A percentile compares a stretch with the other conserved stretches of the same genome.
Evolutionary conservation across 2,113 vertebrate species (phyloP).

Genomic region (Pachypanchax playfairii): DNA sequence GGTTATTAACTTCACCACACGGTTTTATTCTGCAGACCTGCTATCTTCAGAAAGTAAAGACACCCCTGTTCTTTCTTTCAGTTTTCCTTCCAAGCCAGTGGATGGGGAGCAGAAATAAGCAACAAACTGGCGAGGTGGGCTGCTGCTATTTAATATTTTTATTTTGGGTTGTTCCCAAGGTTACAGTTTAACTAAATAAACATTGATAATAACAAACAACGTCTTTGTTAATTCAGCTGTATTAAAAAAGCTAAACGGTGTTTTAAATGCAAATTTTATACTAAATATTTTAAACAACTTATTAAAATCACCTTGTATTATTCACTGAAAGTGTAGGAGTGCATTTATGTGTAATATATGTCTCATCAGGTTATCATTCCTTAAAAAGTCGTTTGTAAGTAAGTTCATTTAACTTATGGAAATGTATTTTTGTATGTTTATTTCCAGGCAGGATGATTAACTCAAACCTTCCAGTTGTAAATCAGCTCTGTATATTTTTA

Average conservation of each 20-base stretch:
- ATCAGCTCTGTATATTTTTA: too few relatives aligned
- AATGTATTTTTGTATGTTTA: too few relatives aligned
- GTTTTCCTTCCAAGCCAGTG: conserved; percentile 87
- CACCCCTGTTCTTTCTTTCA: conserved; percentile 58
- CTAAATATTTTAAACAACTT: neutral
- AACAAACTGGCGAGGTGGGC: conserved; percentile 87
- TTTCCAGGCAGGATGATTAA: too few relatives aligned
- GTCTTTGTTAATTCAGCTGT: too few relatives aligned
- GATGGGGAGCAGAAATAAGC: conserved; percentile 88
- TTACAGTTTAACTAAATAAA: neutral
- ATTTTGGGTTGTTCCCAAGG: neutral
- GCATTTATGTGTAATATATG: neutral
- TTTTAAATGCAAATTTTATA: neutral
- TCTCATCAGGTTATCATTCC: neutral
- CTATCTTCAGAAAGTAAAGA: neutral
- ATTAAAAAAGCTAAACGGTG: neutral
- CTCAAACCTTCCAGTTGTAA: too few relatives aligned
- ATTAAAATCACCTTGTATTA: too few relatives aligned
- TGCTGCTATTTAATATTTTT: neutral
- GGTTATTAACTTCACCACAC: conserved; percentile 4
- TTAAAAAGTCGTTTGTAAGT: neutral
- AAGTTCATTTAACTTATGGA: too few relatives aligned
- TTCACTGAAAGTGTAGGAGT: too few relatives aligned
- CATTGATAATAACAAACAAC: too few relatives aligned
- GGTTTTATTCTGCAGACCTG: conserved; percentile 9